Evolutionary conservation across 2,113 vertebrate species (phyloP), one percentile per base, ranked within the genome.

Genomic region (Hemichromis elongatus): DNA sequence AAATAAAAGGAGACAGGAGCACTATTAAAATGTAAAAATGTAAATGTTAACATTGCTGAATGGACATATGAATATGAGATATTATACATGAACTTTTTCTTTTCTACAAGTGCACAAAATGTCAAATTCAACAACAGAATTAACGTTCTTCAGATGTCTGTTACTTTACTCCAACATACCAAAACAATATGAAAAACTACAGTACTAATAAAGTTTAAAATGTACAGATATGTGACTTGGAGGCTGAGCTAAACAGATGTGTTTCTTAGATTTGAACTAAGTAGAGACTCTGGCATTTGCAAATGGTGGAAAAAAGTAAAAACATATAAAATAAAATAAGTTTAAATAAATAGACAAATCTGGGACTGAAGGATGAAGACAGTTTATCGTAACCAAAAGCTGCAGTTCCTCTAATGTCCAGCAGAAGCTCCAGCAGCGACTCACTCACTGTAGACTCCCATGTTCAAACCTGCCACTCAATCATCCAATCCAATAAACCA

Each of bases 1-100:
- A 0, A 70, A 70, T 1, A 5, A 70, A 45, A 16, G 13, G 37
- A 45, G 21, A 0, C 63, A 70, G 0, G 9, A 9, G 37, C 14
- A 0, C 66, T 5, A 18, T 18, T 45, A 45, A 7, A 70, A 45
- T 70, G 40, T 45, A 70, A 26, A 70, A 45, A 45, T 7, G 18
- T 14, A 70, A 70, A 45, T 28, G 26, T 45, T 0, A 45, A 42
- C 0, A 1, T 16, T 26, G 24, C 45, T 24, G 13, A 18, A 26
- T 70, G 37, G 45, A 70, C 0, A 3, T 40, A 40, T 40, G 35
- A 66, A 66, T 40, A 40, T 21, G 19, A 0, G 37, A 18, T 16
- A 10, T 45, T 45, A 45, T 10, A 18, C 37, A 26, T 45, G 13
- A 10, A 45, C 26, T 9, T 26, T 9, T 70, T 45, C 66, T 4